phyloP scores from a whole-genome alignment of 2,797 vertebrate species.

The Girardinus metallicus region DNA sequence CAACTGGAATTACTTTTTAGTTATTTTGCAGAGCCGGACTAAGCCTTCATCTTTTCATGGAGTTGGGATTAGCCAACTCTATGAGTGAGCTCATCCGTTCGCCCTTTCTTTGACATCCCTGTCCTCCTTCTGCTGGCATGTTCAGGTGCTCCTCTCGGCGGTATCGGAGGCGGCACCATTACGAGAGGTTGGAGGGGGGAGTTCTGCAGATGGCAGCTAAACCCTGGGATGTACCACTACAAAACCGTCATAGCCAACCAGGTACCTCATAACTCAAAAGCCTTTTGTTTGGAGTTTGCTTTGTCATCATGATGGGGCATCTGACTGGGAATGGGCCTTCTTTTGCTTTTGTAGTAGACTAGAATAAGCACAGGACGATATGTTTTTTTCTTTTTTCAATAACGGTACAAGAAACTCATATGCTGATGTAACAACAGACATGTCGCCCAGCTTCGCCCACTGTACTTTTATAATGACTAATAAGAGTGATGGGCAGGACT shows the following conservation, averaged over 20 bases:
- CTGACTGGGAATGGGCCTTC: too few relatives aligned
- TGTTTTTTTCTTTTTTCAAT: too few relatives aligned
- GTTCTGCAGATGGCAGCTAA: slow-evolving; percentile 97
- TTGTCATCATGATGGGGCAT: too few relatives aligned
- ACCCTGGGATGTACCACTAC: slow-evolving; percentile 94
- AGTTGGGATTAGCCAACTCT: not conserved
- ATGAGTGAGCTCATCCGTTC: not conserved
- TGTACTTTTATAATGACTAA: too few relatives aligned
- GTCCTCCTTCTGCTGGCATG: not conserved
- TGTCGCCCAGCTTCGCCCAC: too few relatives aligned
- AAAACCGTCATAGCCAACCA: slow-evolving; percentile 90
- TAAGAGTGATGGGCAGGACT: too few relatives aligned
- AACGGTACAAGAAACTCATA: too few relatives aligned
- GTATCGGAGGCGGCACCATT: slow-evolving; percentile 95
- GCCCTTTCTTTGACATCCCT: not conserved
- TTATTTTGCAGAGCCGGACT: not conserved
- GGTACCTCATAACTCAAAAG: slow-evolving; percentile 71
- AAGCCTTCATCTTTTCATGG: not conserved
- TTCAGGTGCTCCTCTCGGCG: slow-evolving; percentile 92
- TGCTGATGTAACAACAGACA: too few relatives aligned
- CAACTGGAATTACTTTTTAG: not conserved
- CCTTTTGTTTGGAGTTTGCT: not conserved
- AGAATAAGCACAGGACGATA: too few relatives aligned
- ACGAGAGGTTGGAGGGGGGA: slow-evolving; percentile 95
- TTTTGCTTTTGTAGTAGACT: too few relatives aligned